Conservation (phyloP, 2,888 invertebrate species). For the Cephus spinipes region DNA sequence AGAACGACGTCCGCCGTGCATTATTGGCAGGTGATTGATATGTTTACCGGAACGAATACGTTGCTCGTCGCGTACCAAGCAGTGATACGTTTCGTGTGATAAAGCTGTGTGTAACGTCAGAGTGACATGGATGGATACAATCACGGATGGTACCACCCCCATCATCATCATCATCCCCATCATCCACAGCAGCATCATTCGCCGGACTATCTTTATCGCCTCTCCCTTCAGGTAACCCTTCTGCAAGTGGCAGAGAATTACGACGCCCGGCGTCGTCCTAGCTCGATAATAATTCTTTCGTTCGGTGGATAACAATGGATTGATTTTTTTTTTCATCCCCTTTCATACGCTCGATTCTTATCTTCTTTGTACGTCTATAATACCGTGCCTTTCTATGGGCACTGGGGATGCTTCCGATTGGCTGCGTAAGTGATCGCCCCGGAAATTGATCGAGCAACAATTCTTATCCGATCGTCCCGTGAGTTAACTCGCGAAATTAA, state of each 20-base stretch:
- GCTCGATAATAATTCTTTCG: neutral
- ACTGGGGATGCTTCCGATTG: conserved; percentile 1
- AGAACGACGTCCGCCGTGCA: neutral
- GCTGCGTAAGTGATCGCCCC: conserved; percentile 20
- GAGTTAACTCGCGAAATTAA: conserved; percentile 51
- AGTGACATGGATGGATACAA: conserved; percentile 58
- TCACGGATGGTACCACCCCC: conserved; percentile 52
- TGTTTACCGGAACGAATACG: conserved; percentile 32
- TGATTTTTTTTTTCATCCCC: neutral
- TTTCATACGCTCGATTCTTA: neutral
- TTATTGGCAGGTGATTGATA: conserved; percentile 43
- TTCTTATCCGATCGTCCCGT: conserved; percentile 44
- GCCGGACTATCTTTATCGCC: conserved; percentile 63
- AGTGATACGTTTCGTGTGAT: conserved; percentile 20
- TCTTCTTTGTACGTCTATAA: neutral
- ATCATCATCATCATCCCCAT: conserved; percentile 44
- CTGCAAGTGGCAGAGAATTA: neutral
- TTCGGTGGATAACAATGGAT: neutral
- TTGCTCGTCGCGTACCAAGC: neutral
- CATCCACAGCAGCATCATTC: conserved; percentile 54
- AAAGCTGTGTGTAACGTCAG: conserved; percentile 21
- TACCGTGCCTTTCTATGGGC: neutral
- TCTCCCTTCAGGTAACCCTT: conserved; percentile 62
- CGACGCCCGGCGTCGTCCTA: neutral
- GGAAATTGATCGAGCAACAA: conserved; percentile 34